These are phyloP conservation scores for Schizotus pectinicornis DNA, from an alignment of 2,888 invertebrate species.

Conservation along the genomic window DNA sequence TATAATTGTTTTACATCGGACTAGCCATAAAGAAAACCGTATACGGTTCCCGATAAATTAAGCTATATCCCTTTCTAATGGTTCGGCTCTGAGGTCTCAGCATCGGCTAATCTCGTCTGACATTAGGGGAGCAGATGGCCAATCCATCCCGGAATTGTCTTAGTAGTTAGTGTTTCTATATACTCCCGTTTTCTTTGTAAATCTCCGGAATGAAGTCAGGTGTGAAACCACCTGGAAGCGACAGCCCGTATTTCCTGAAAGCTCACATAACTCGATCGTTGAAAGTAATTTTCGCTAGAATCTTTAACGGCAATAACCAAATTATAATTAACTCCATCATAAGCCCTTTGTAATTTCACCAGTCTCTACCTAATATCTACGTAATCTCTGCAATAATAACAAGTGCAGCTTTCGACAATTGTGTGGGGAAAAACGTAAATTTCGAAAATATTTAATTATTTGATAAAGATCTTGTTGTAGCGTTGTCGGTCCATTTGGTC, in stretches of 20 bases:
- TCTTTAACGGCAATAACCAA: too few relatives aligned
- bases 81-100: conserved; percentile 10
- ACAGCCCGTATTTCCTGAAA: conserved; percentile 16
- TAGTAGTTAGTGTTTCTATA: conserved; percentile 18
- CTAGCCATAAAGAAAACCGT: not conserved
- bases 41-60: conserved; percentile 16
- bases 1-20: too few relatives aligned
- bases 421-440: too few relatives aligned
- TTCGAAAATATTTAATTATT: too few relatives aligned
- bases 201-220: conserved; percentile 21
- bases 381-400: too few relatives aligned
- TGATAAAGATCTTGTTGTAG: too few relatives aligned
- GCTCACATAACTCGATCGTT: conserved; percentile 19
- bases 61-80: conserved; percentile 19
- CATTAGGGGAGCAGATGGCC: conserved; percentile 21
- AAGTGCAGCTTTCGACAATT: too few relatives aligned
- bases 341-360: too few relatives aligned
- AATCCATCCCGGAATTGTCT: conserved; percentile 17
- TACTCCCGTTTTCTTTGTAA: conserved; percentile 8
- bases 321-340: too few relatives aligned
- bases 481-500: too few relatives aligned
- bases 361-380: too few relatives aligned
- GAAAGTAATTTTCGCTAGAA: too few relatives aligned
- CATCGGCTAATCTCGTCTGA: conserved; percentile 24
- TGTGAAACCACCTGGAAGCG: conserved; percentile 20